phyloP scores from a whole-genome alignment of 2,113 vertebrate species.

The Prunella fulvescens region DNA sequence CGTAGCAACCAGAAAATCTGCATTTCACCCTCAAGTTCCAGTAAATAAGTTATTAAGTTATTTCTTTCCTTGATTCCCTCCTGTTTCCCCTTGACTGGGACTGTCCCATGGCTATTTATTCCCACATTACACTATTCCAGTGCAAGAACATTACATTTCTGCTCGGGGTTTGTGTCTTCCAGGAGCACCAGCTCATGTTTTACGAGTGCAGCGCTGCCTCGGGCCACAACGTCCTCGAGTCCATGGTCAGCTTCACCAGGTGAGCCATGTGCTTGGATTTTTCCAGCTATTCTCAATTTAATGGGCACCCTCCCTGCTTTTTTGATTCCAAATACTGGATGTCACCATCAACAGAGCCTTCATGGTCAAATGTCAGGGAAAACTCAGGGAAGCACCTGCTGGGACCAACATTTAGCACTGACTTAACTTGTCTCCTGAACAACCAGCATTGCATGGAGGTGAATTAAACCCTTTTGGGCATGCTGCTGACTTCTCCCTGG shows the following conservation, averaged over 20 bases:
- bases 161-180: not conserved
- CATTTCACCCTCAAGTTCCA: not conserved
- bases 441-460: not conserved
- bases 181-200: conserved; percentile 85
- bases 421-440: not conserved
- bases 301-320: not conserved
- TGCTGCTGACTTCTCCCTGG: not conserved
- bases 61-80: not conserved
- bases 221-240: conserved; percentile 82
- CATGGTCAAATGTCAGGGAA: not conserved
- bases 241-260: conserved; percentile 81
- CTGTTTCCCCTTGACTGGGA: not conserved
- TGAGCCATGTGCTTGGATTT: conserved; percentile 51
- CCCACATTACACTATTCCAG: not conserved
- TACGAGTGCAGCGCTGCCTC: conserved; percentile 89
- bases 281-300: not conserved
- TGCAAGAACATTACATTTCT: not conserved
- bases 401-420: not conserved
- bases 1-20: not conserved
- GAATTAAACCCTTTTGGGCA: not conserved
- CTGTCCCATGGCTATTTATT: not conserved
- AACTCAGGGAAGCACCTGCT: not conserved
- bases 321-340: not conserved
- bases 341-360: not conserved
- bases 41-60: not conserved